Conservation (phyloP, 2,888 invertebrate species). For the Tetragnatha montana region DNA sequence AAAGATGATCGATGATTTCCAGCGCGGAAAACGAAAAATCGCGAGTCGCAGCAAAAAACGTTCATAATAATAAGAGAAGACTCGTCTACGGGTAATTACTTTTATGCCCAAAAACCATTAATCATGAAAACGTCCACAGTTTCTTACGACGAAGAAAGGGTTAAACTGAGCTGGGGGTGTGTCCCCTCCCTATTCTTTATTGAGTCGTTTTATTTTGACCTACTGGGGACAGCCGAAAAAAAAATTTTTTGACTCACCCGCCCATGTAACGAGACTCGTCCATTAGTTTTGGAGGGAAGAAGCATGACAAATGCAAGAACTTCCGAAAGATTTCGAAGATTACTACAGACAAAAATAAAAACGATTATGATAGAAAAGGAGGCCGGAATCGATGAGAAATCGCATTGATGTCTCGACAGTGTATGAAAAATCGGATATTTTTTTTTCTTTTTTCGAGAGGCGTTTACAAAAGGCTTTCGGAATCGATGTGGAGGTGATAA, state of each 20-base stretch:
- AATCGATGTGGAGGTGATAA: constrained; percentile 12
- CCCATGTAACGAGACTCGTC: constrained; percentile 14
- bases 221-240: neutral
- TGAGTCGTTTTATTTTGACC: constrained; percentile 26
- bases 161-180: neutral
- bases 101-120: neutral
- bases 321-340: constrained; percentile 13
- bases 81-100: neutral
- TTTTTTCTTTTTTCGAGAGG: constrained; percentile 15
- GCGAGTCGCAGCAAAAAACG: no score
- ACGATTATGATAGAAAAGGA: constrained; percentile 22
- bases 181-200: neutral
- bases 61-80: neutral
- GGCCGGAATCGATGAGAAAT: constrained; percentile 27
- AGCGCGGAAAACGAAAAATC: no score
- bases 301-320: constrained; percentile 25
- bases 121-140: neutral
- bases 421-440: constrained; percentile 3
- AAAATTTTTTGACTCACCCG: neutral
- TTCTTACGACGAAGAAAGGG: neutral
- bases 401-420: constrained; percentile 35
- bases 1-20: no score
- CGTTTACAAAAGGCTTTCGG: constrained; percentile 3
- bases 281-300: constrained; percentile 1
- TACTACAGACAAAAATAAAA: constrained; percentile 16